phyloP scores from a whole-genome alignment of 1,140 invertebrate species.

The Notospermus geniculatus region DNA sequence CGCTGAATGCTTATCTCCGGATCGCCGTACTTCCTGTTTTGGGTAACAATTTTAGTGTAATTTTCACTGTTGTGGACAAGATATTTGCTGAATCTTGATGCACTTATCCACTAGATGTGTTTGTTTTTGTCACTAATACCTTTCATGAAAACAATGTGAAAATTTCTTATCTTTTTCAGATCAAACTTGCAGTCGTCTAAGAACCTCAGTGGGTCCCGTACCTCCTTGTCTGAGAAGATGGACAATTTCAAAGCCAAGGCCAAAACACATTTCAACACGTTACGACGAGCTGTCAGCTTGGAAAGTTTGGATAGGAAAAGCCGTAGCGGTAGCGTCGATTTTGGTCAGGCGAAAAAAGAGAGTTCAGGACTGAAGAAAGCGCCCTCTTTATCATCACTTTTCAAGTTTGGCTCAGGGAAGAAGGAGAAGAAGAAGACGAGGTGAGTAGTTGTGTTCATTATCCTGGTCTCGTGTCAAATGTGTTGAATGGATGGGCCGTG shows the following conservation, averaged over 20 bases:
- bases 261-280: constrained; percentile 19
- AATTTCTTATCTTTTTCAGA: too few relatives aligned
- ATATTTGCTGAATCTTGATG: too few relatives aligned
- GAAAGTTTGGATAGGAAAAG: constrained; percentile 21
- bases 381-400: constrained; percentile 26
- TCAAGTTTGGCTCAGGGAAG: constrained; percentile 24
- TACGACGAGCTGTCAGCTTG: constrained; percentile 29
- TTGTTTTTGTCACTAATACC: too few relatives aligned
- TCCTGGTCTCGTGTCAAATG: too few relatives aligned
- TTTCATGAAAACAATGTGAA: too few relatives aligned
- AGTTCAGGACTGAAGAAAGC: constrained; percentile 21
- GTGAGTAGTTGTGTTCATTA: too few relatives aligned
- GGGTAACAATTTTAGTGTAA: too few relatives aligned
- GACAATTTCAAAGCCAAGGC: constrained; percentile 17
- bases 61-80: too few relatives aligned
- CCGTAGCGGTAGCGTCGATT: constrained; percentile 6
- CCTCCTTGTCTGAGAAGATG: constrained; percentile 21
- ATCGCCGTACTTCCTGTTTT: too few relatives aligned
- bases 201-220: constrained; percentile 24
- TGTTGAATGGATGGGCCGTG: too few relatives aligned
- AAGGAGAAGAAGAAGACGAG: constrained; percentile 26
- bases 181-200: constrained; percentile 19
- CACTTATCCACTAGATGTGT: too few relatives aligned
- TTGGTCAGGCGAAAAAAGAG: not conserved
- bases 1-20: too few relatives aligned